phyloP scores from a whole-genome alignment of 2,797 vertebrate genomes.

The Molossus molossus region DNA sequence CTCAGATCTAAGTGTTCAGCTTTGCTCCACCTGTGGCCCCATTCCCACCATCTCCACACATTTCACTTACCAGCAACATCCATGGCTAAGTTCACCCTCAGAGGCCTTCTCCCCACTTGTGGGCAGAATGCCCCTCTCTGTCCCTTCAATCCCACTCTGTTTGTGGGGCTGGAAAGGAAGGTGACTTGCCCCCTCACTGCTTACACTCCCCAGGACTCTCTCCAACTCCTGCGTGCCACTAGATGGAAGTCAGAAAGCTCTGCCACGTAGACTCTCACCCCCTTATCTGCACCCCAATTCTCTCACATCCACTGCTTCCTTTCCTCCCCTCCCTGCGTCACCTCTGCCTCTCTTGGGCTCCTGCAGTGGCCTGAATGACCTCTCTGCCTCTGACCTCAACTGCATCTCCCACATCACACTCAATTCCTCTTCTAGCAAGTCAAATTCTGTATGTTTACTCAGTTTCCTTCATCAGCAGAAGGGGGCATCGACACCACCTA shows the following conservation, averaged over 20 bases:
- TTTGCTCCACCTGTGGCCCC: neutral
- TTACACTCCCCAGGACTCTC: neutral
- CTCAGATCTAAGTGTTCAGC: neutral
- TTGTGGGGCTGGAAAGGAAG: neutral
- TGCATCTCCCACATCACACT: neutral
- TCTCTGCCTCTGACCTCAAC: conserved; percentile 9
- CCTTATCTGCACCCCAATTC: neutral
- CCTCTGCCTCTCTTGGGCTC: neutral
- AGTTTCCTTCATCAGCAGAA: neutral
- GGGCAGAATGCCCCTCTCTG: neutral
- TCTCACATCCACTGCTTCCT: neutral
- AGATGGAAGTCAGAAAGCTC: neutral
- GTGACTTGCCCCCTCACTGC: too few relatives aligned
- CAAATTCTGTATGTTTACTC: neutral
- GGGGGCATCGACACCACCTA: neutral
- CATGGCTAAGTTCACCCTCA: neutral
- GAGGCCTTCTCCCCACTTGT: neutral
- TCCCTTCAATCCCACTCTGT: neutral
- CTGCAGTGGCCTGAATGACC: neutral
- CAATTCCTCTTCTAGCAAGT: neutral
- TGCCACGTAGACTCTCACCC: neutral
- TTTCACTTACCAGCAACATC: neutral
- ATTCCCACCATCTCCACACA: neutral
- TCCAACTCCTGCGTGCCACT: neutral
- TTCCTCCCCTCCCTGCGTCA: neutral